Evolutionary conservation across 1,140 invertebrate genomes (phyloP).

Genomic region (Prorops nasuta): DNA sequence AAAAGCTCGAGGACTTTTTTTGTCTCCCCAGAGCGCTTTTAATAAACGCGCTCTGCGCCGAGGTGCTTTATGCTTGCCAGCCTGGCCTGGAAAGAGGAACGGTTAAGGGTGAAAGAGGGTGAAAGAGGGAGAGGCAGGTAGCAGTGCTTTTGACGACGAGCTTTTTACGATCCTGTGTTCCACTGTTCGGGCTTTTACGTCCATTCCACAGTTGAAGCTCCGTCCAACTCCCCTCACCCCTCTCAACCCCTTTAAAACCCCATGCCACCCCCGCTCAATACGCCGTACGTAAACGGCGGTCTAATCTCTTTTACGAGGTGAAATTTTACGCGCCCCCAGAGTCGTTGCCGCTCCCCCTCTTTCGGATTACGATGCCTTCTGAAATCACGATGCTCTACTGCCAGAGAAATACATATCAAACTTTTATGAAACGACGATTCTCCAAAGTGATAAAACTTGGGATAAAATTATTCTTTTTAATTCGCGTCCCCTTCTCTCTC

Average conservation of each 20-base stretch:
- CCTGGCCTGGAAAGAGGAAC: too few species aligned
- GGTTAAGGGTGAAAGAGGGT: background rate
- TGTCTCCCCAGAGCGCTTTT: constrained; percentile 45
- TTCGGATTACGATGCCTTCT: background rate
- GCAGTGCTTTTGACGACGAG: constrained; percentile 43
- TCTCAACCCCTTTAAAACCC: background rate
- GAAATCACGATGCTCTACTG: too few species aligned
- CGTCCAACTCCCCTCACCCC: constrained; percentile 5
- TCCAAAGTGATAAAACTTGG: too few species aligned
- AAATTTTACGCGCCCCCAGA: constrained; percentile 31
- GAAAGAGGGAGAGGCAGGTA: background rate
- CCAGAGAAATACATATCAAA: too few species aligned
- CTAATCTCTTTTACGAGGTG: constrained; percentile 38
- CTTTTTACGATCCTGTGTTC: constrained; percentile 41
- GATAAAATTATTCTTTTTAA: too few species aligned
- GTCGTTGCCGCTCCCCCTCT: constrained; percentile 13
- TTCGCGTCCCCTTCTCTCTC: too few species aligned
- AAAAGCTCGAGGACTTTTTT: too few species aligned
- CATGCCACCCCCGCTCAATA: constrained; percentile 3
- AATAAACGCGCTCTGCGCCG: constrained; percentile 44
- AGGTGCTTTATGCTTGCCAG: constrained; percentile 28
- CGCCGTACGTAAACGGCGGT: constrained; percentile 14
- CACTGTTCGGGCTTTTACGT: constrained; percentile 43
- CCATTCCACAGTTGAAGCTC: constrained; percentile 26
- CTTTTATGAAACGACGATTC: too few species aligned